These are phyloP conservation scores for Matsumyia berberina DNA, from an alignment of 2,888 invertebrate species.

Conservation along the genomic window DNA sequence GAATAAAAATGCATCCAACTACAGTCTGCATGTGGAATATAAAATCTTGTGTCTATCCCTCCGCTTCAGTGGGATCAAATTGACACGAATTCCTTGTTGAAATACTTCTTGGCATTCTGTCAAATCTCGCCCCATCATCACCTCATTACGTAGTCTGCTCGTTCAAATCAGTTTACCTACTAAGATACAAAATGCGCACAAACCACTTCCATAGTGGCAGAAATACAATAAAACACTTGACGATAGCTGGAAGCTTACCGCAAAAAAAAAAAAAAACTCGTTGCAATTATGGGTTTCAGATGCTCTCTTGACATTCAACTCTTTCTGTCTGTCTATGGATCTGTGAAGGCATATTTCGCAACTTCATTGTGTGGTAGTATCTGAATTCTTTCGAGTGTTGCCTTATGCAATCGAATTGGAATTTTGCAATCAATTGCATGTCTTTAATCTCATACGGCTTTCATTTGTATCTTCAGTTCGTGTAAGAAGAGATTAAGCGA, in stretches of 20 bases:
- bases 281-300: slow-evolving; percentile 23
- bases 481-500: neutral
- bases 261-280: no score
- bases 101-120: slow-evolving; percentile 14
- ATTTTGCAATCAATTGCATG: slow-evolving; percentile 21
- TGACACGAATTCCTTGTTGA: neutral
- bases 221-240: slow-evolving; percentile 12
- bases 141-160: slow-evolving; percentile 10
- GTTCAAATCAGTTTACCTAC: slow-evolving; percentile 1
- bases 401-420: slow-evolving; percentile 29
- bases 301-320: slow-evolving; percentile 46
- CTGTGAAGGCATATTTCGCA: slow-evolving; percentile 11
- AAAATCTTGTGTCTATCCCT: neutral
- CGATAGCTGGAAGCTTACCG: neutral
- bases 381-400: neutral
- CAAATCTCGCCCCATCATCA: slow-evolving; percentile 8
- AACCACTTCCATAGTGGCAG: slow-evolving; percentile 4
- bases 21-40: neutral
- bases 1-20: neutral
- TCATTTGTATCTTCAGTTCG: neutral
- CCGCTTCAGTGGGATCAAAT: neutral
- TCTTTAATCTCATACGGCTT: neutral
- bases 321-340: neutral
- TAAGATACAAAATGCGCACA: slow-evolving; percentile 1
- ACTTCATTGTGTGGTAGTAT: slow-evolving; percentile 6